phyloP scores from a whole-genome alignment of 2,888 invertebrate genomes.

The Leptarthrus brevirostris region DNA sequence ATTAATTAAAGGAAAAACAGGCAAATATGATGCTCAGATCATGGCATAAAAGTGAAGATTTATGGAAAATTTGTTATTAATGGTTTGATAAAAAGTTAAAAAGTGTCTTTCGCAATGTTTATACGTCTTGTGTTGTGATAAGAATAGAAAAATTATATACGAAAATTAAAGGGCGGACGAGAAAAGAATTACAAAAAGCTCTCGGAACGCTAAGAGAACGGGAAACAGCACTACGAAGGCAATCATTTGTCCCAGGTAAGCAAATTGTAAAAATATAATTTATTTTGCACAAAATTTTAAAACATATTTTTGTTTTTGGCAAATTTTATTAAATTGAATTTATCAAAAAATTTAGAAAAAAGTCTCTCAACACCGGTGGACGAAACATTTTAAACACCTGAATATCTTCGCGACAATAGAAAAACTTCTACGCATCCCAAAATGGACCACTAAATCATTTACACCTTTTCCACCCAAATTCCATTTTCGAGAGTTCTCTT shows the following conservation, averaged over 20 bases:
- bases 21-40: slow-evolving; percentile 29
- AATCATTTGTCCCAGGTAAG: slow-evolving; percentile 34
- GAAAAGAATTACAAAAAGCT: slow-evolving; percentile 14
- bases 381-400: not conserved
- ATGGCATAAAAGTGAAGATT: slow-evolving; percentile 18
- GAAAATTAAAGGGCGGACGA: slow-evolving; percentile 24
- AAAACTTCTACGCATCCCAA: not conserved
- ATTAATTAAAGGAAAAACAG: slow-evolving; percentile 11
- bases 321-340: no score
- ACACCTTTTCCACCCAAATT: not conserved
- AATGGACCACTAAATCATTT: not conserved
- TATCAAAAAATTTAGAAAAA: no score
- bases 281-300: no score
- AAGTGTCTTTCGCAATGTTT: slow-evolving; percentile 10
- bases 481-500: not conserved
- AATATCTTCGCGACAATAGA: not conserved
- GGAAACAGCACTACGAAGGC: slow-evolving; percentile 8
- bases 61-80: slow-evolving; percentile 13
- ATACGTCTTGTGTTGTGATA: slow-evolving; percentile 36
- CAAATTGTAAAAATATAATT: no score
- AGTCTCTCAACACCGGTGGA: no score
- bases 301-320: no score
- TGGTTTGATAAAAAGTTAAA: not conserved
- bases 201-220: slow-evolving; percentile 16
- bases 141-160: not conserved